Percentiles rank a stretch among this genome's conserved stretches.
phyloP scores from a whole-genome alignment of 2,888 invertebrate species.

The Catocala sponsa region DNA sequence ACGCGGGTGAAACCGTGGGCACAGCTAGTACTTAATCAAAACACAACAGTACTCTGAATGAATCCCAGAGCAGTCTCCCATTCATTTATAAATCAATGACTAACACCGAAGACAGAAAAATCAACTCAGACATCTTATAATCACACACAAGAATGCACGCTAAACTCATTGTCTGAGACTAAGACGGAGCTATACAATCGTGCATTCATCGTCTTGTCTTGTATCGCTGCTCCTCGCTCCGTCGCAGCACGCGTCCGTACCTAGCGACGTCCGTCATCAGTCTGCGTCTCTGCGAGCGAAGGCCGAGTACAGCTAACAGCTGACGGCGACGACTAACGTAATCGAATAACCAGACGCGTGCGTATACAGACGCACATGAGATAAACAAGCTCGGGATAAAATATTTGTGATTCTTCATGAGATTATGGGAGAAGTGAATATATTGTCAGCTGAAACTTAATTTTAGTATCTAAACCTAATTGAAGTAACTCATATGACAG shows the following conservation, averaged over 20 bases:
- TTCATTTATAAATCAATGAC: no score
- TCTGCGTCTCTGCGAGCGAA: constrained; percentile 19
- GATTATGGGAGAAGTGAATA: background rate
- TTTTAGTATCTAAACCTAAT: no score
- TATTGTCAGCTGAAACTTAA: background rate
- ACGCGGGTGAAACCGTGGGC: no score
- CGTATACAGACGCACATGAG: constrained; percentile 30
- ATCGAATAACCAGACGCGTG: constrained; percentile 58
- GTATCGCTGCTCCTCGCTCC: constrained; percentile 3
- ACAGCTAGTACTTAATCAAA: no score
- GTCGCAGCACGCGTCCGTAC: constrained; percentile 8
- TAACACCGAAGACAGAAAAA: background rate
- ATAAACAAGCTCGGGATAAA: constrained; percentile 16
- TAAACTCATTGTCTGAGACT: no score
- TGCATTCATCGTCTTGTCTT: no score
- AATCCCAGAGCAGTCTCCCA: no score
- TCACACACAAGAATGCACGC: no score
- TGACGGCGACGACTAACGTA: constrained; percentile 49
- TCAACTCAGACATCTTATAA: no score
- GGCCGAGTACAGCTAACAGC: constrained; percentile 36
- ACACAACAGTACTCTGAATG: no score
- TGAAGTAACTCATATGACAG: no score
- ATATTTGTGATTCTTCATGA: constrained; percentile 2
- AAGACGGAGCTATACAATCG: no score
- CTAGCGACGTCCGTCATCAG: constrained; percentile 16